Percentiles rank a stretch among this genome's conserved stretches.
Evolutionary conservation across 2,113 vertebrate species (phyloP).

Genomic region (Pelobates fuscus): DNA sequence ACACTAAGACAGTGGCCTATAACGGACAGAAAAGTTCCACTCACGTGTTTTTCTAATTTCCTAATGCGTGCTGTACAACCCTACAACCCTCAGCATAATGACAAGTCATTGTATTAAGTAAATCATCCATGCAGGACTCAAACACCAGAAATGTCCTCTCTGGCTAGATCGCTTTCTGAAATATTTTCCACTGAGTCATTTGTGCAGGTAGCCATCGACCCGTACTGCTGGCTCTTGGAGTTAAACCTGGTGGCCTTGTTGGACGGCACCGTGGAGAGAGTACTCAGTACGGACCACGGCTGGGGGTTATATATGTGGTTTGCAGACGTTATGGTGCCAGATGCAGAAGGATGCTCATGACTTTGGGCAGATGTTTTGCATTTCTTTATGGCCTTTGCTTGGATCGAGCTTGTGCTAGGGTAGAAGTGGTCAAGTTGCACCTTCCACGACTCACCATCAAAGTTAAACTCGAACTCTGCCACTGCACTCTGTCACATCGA

Average conservation of each 20-base stretch:
- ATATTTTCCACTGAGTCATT: neutral
- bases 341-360: too few species aligned
- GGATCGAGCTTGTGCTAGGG: neutral
- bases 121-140: constrained; percentile 2
- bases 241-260: neutral
- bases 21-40: constrained; percentile 8
- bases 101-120: neutral
- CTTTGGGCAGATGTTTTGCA: neutral
- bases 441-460: constrained; percentile 21
- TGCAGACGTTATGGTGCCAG: too few species aligned
- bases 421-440: constrained; percentile 17
- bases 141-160: constrained; percentile 20
- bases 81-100: neutral
- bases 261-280: neutral
- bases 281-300: neutral
- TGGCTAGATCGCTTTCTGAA: neutral
- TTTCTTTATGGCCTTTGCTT: neutral
- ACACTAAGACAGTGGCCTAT: neutral
- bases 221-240: neutral
- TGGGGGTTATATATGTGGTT: neutral
- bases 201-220: neutral
- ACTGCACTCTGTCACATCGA: neutral
- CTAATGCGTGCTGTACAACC: neutral
- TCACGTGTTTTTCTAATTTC: neutral
- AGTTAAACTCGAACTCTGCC: constrained; percentile 28